A percentile compares a stretch with the other conserved stretches of the same genome.
Evolutionary conservation across 2,113 vertebrate species (phyloP).

Genomic region (Semnornis frantzii): DNA sequence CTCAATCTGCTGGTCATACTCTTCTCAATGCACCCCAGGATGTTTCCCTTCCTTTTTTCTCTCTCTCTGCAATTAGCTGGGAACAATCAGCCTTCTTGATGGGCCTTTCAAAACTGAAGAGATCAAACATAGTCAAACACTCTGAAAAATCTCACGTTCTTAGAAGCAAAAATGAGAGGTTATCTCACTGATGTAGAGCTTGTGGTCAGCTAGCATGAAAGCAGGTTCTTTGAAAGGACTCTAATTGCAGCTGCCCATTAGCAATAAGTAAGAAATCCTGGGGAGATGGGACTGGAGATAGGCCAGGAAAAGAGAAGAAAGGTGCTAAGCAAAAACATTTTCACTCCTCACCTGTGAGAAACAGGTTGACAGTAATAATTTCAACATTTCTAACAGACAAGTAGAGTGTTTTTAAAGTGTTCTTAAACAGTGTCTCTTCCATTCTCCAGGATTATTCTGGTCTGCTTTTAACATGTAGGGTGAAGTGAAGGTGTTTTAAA

Average conservation of each 20-base stretch:
- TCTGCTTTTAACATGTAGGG: neutral
- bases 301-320: neutral
- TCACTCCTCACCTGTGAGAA: neutral
- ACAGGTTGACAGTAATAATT: neutral
- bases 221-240: neutral
- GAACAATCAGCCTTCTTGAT: neutral
- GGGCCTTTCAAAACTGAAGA: neutral
- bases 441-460: neutral
- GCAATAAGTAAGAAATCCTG: neutral
- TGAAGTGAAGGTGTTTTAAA: neutral
- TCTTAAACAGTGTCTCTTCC: neutral
- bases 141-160: neutral
- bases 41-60: neutral
- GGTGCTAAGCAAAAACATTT: neutral
- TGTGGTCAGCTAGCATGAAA: neutral
- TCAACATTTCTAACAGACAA: neutral
- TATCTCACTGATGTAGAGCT: neutral
- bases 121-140: neutral
- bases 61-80: neutral
- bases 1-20: too few species aligned
- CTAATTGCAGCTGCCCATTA: slow-evolving; percentile 1
- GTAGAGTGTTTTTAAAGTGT: neutral
- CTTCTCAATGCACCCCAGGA: too few species aligned
- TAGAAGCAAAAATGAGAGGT: neutral
- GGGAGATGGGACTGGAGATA: neutral